Percentiles rank a stretch among this genome's conserved stretches.
phyloP scores from a whole-genome alignment of 1,140 invertebrate genomes.

The Heliothis virescens region DNA sequence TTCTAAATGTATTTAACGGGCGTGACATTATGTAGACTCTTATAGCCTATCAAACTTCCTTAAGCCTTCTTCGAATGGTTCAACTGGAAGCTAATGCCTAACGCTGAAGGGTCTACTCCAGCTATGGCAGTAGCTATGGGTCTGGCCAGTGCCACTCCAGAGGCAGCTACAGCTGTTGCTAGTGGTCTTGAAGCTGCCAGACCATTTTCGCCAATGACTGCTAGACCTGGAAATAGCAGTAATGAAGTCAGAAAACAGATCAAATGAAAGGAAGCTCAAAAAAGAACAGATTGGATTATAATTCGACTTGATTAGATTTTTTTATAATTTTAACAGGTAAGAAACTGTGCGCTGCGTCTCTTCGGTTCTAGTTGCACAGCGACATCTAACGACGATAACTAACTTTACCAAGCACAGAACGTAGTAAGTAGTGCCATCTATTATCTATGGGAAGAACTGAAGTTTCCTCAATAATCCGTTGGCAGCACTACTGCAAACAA shows the following conservation, averaged over 20 bases:
- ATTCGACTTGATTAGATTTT: no score
- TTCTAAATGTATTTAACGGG: no score
- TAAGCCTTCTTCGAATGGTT: constrained; percentile 51
- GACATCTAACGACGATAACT: neutral
- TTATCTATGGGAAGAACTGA: no score
- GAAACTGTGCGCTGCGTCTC: no score
- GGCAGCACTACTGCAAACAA: neutral
- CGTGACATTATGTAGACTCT: neutral
- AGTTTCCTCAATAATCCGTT: neutral
- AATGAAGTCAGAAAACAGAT: no score
- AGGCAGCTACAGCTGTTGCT: constrained; percentile 89
- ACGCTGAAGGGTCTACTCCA: constrained; percentile 87
- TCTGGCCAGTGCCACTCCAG: constrained; percentile 89
- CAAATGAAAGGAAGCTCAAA: neutral
- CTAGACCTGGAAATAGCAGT: constrained; percentile 79
- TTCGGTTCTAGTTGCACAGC: neutral
- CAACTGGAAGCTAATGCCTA: constrained; percentile 75
- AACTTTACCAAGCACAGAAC: neutral
- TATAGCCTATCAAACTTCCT: neutral
- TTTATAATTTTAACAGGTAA: no score
- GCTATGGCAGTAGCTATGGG: constrained; percentile 91
- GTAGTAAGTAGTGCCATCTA: no score
- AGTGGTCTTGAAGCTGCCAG: constrained; percentile 90
- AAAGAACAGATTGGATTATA: no score
- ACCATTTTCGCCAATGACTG: constrained; percentile 88